Base-by-base conservation (phyloP, 2,113 vertebrate species). In the Pongo abelii region DNA sequence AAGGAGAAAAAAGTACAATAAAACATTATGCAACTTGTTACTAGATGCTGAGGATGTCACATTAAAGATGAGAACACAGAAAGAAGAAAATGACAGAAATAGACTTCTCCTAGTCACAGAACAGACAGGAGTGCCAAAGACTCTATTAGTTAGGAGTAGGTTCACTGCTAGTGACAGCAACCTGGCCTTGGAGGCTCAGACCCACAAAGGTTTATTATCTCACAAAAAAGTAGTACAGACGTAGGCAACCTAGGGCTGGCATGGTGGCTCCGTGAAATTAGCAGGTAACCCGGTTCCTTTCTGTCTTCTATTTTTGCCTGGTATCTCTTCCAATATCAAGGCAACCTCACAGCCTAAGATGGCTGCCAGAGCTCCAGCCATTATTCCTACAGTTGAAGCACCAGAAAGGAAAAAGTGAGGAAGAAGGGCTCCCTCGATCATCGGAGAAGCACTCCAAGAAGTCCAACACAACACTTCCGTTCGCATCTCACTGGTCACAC, bases 61-160 rank as follows among this genome's bases (percentile, higher is more conserved):
- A 11, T 6, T 25, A 27, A n/a, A 55, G 4, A 1, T 3, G 55
- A 77, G n/a, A n/a, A 20, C 69, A 14, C 52, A 9, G 20, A 81
- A 6, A 57, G 35, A 6, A 55, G 7, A 0, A 11, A 17, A 20
- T 2, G 1, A 16, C 5, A 6, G 25, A 2, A 30, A 6, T 5
- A 55, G n/a, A 14, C 43, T 67, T 46, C 38, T 30, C 40, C 32
- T 14, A 6, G 18, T 18, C 12, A 12, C 52, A 74, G 52, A 50
- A 7, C 8, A 22, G 22, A 5, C 35, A 6, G 75, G 40, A 32
- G 6, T 1, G 1, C 18, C 32, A 30, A 50, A 35, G 43, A 35
- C 52, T 5, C 3, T 1, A 3, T 11, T 25, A 3, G 43, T 11
- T 25, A 3, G 52, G 17, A 25, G 1, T 5, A 7, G 69, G 27